phyloP scores from a whole-genome alignment of 2,888 invertebrate species.

The Lasioglossum marginatum region DNA sequence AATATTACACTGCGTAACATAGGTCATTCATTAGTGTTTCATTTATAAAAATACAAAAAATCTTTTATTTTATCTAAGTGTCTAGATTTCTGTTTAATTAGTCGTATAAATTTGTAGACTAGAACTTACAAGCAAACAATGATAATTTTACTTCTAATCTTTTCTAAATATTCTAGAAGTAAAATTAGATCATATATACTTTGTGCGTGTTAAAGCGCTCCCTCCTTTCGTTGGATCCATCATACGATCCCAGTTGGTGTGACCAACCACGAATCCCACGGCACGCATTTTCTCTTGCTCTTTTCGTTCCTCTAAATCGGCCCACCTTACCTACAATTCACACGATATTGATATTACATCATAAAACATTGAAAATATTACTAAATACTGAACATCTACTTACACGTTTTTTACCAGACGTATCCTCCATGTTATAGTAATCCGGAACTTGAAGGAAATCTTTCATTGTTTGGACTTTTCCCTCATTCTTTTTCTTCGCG shows the following conservation, averaged over 20 bases:
- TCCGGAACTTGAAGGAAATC: slow-evolving; percentile 95
- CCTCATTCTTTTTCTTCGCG: slow-evolving; percentile 89
- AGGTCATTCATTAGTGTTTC: not conserved
- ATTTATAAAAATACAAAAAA: slow-evolving; percentile 43
- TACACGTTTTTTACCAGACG: slow-evolving; percentile 95
- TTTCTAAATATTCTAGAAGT: slow-evolving; percentile 46
- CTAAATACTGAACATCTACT: slow-evolving; percentile 80
- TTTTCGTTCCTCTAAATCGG: slow-evolving; percentile 97
- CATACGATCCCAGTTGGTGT: slow-evolving; percentile 98
- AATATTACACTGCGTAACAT: not conserved
- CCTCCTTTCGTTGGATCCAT: slow-evolving; percentile 96
- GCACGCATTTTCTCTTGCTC: slow-evolving; percentile 97
- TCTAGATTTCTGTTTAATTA: slow-evolving; percentile 10
- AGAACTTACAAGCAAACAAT: slow-evolving; percentile 45
- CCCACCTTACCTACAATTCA: slow-evolving; percentile 95
- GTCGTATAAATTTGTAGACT: slow-evolving; percentile 36
- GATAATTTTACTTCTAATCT: slow-evolving; percentile 42
- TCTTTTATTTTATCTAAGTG: not conserved
- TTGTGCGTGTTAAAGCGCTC: slow-evolving; percentile 96
- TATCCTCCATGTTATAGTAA: slow-evolving; percentile 87
- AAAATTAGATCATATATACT: slow-evolving; percentile 89
- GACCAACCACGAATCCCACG: slow-evolving; percentile 98
- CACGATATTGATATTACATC: not conserved
- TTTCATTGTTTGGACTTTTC: slow-evolving; percentile 90
- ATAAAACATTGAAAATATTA: not conserved